Base-by-base conservation (phyloP, 2,113 vertebrate species). In the Phalacrocorax brasilianus region DNA sequence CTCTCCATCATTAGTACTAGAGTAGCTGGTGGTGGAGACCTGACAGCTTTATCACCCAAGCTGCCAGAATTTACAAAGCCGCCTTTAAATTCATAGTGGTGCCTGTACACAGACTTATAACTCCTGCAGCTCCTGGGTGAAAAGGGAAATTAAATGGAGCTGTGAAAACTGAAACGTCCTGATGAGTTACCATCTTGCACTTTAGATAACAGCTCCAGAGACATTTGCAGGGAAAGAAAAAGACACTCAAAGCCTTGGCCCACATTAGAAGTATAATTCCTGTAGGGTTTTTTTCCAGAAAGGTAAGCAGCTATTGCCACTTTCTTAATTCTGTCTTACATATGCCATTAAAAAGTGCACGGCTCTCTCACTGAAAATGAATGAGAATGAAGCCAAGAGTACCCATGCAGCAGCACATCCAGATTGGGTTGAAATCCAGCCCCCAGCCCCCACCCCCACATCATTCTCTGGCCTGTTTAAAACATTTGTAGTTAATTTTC, bases 41-140 rank as follows among this genome's bases (percentile, higher is more conserved):
- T 58, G 89, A 93, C 95, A 97, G 93, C 77, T 97, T 95, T 95
- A 95, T 91, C 94, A 89, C 70, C 78, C 47, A 73, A 94, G 86
- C 87, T 94, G 82, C 83, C 95, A 95, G 78, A 86, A 86, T 92
- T 90, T 91, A 92, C 91, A 95, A 85, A 93, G 86, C 85, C 52
- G 62, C 50, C 86, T 92, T 66, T 62, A 94, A 95, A 94, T 95
- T 94, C 95, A 88, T 26, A 6, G 79, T 84, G 79, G 75, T 59
- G 80, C 79, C 93, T 80, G 83, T 73, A 65, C 75, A 88, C 30
- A 67, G 71, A 49, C 82, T 88, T 67, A 12, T 42, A 90, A 90
- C 55, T 95, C 74, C 71, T 66, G 73, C 88, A 94, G 90, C 86
- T 88, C 61, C 81, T 85, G 61, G 61, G 88, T 79, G 86, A 71